phyloP scores from a whole-genome alignment of 2,888 invertebrate species.

The Lepidocyrtinus sp. region DNA sequence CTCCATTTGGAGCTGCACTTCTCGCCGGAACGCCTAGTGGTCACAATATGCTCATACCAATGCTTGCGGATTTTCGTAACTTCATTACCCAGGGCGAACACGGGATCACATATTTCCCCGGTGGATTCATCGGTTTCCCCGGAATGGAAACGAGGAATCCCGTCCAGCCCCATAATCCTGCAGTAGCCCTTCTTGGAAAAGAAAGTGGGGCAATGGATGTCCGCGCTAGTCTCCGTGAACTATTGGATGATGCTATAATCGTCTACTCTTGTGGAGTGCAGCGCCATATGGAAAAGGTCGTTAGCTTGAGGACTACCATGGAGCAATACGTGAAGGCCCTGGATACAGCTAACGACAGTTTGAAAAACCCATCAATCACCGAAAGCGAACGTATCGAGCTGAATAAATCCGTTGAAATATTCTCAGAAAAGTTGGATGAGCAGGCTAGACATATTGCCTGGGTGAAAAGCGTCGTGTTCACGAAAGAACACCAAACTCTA shows the following conservation, averaged over 20 bases:
- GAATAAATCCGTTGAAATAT: slow-evolving; percentile 77
- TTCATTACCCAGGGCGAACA: slow-evolving; percentile 58
- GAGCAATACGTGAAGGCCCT: slow-evolving; percentile 79
- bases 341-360: slow-evolving; percentile 75
- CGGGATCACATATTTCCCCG: slow-evolving; percentile 55
- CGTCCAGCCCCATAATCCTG: slow-evolving; percentile 65
- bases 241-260: slow-evolving; percentile 80
- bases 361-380: slow-evolving; percentile 58
- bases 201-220: slow-evolving; percentile 66
- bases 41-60: slow-evolving; percentile 67
- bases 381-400: slow-evolving; percentile 73
- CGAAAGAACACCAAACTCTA: slow-evolving; percentile 78
- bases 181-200: slow-evolving; percentile 62
- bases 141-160: slow-evolving; percentile 56
- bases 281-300: slow-evolving; percentile 75
- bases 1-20: slow-evolving; percentile 52
- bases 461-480: slow-evolving; percentile 80
- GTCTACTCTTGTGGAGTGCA: slow-evolving; percentile 81
- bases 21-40: slow-evolving; percentile 66
- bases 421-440: slow-evolving; percentile 77
- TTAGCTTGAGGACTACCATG: slow-evolving; percentile 76
- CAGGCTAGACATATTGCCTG: slow-evolving; percentile 80
- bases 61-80: slow-evolving; percentile 64
- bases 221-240: slow-evolving; percentile 72
- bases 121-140: slow-evolving; percentile 58